Conservation (phyloP, 2,888 invertebrate species). For the Bugulina stolonifera region DNA sequence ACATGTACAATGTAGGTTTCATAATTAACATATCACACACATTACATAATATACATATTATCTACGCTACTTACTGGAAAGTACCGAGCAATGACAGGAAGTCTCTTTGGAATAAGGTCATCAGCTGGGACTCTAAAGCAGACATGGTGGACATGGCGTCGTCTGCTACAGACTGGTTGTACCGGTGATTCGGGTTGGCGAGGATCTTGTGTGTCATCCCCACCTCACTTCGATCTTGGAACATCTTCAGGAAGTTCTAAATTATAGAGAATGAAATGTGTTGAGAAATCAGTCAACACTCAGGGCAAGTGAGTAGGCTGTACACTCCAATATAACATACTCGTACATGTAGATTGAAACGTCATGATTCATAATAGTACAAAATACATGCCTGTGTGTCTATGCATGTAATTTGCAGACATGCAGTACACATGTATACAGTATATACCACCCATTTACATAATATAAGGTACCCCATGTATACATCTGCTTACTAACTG, state of each 20-base stretch:
- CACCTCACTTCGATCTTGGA: constrained; percentile 51
- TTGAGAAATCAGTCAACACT: too few relatives aligned
- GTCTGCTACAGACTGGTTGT: constrained; percentile 34
- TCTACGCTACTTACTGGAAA: constrained; percentile 44
- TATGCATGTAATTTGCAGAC: too few relatives aligned
- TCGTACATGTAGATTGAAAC: too few relatives aligned
- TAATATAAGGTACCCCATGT: neutral
- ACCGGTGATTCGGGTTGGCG: constrained; percentile 47
- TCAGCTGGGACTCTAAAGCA: constrained; percentile 45
- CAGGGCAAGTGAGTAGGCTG: too few relatives aligned
- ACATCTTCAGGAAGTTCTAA: constrained; percentile 45
- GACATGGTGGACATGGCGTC: constrained; percentile 36
- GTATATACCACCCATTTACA: neutral
- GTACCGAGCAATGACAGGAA: constrained; percentile 48
- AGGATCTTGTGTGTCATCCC: constrained; percentile 51
- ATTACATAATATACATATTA: too few relatives aligned
- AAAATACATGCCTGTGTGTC: too few relatives aligned
- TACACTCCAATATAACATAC: too few relatives aligned
- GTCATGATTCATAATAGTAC: too few relatives aligned
- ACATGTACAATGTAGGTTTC: too few relatives aligned
- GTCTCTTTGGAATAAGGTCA: constrained; percentile 52
- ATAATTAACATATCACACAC: too few relatives aligned
- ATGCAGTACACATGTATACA: too few relatives aligned
- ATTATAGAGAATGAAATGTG: too few relatives aligned
- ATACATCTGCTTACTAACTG: neutral